Base-by-base conservation (phyloP, 2,888 invertebrate species). In the Cacoxenus indagator region DNA sequence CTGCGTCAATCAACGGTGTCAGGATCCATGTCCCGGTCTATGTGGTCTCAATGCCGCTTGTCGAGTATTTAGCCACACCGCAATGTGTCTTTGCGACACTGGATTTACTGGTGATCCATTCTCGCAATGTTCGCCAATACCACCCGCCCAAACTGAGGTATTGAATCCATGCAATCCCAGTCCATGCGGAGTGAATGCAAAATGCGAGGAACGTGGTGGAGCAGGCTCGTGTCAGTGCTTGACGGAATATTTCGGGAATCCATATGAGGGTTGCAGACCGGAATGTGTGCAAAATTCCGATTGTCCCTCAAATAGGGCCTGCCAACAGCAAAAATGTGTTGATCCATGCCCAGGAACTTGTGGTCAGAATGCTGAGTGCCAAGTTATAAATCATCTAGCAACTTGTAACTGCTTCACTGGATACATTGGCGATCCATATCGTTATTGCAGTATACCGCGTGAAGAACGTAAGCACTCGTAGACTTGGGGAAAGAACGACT, bases 151-250 rank as follows among this genome's bases (percentile, higher is more conserved):
- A 73, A 90, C 83, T 14, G 88, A 89, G 68, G 82, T 78, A 1
- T 64, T 86, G 9, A 86, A 87, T 51, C 88, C 89, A 0, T 90
- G 90, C 68, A 87, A 85, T 43, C 93, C 93, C 19, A 90, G 89
- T 75, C 90, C 90, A 3, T 88, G 90, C 55, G 91, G 91, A 69
- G 84, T 90, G 43, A 94, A 94, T 87, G 93, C 94, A n/a, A 90
- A 91, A 75, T 94, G 94, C 85, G 91, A 91, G 85, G 92, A 93
- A 82, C 91, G 92, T 87, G 92, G 92, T 76, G 91, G 90, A 69
- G 93, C 93, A 48, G 94, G 93, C 71, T 91, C 93, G 55, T 95
- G 95, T 83, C 90, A 91, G 75, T 94, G 94, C 84, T 86, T 91
- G 68, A 90, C 91, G 5, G 92, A 92, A 73, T 93, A 93, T 86